Evolutionary conservation across 2,113 vertebrate genomes (phyloP).

Genomic region (Notiomystis cincta): DNA sequence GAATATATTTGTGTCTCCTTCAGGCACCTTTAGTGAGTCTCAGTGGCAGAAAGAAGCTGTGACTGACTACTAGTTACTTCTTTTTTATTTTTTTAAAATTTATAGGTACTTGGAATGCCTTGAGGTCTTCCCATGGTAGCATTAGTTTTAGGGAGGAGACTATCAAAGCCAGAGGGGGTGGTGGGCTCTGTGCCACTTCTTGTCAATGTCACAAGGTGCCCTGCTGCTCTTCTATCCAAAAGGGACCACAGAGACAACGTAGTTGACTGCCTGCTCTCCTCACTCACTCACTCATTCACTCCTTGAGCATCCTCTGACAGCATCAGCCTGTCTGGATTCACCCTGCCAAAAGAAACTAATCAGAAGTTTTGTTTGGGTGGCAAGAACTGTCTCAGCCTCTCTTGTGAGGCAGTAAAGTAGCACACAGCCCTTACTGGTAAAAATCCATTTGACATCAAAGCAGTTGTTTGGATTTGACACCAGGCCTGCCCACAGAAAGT

Average conservation of each 20-base stretch:
- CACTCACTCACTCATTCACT: not conserved
- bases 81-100: not conserved
- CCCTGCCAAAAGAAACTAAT: not conserved
- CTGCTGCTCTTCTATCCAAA: not conserved
- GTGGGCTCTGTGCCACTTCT: not conserved
- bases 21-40: not conserved
- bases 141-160: not conserved
- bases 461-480: not conserved
- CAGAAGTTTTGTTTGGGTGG: not conserved
- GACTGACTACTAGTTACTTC: not conserved
- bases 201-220: not conserved
- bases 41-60: not conserved
- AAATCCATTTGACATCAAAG: not conserved
- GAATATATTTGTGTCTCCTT: not conserved
- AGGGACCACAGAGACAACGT: not conserved
- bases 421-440: not conserved
- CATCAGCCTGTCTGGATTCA: not conserved
- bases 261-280: not conserved
- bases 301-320: not conserved
- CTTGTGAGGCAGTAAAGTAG: not conserved
- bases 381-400: not conserved
- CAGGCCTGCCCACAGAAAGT: not conserved
- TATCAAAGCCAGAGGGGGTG: not conserved
- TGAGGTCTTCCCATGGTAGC: not conserved
- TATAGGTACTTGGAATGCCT: not conserved